Conservation (phyloP, 2,113 vertebrate species). For the Zosterops borbonicus region DNA sequence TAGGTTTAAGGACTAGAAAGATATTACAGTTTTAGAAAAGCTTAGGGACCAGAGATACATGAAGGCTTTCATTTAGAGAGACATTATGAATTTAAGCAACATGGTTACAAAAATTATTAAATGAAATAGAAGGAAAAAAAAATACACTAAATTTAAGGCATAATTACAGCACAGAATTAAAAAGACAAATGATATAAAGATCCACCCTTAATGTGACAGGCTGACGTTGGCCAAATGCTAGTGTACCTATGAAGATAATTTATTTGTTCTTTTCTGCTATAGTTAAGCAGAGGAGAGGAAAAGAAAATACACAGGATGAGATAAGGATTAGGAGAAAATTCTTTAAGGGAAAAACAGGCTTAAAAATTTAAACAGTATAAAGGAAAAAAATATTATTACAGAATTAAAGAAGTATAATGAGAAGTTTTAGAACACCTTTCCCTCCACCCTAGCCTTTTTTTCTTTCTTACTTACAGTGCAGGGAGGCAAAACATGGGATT, state of each 20-base stretch:
- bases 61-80: neutral
- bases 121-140: neutral
- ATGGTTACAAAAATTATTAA: neutral
- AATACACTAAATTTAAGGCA: neutral
- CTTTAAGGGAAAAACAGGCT: neutral
- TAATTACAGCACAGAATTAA: neutral
- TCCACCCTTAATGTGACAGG: neutral
- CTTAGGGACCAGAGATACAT: neutral
- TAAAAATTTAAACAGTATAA: neutral
- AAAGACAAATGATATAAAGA: neutral
- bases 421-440: neutral
- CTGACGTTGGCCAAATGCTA: neutral
- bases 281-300: neutral
- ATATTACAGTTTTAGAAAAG: neutral
- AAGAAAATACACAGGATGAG: neutral
- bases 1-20: neutral
- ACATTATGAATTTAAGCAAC: neutral
- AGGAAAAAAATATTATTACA: neutral
- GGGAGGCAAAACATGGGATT: neutral
- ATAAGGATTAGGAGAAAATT: neutral
- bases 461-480: neutral
- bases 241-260: neutral
- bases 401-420: neutral
- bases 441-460: neutral
- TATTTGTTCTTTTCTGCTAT: neutral